Evolutionary conservation across 2,888 invertebrate species (phyloP), one percentile per base, ranked within the genome.

Genomic region (Oxyscelio sp.): DNA sequence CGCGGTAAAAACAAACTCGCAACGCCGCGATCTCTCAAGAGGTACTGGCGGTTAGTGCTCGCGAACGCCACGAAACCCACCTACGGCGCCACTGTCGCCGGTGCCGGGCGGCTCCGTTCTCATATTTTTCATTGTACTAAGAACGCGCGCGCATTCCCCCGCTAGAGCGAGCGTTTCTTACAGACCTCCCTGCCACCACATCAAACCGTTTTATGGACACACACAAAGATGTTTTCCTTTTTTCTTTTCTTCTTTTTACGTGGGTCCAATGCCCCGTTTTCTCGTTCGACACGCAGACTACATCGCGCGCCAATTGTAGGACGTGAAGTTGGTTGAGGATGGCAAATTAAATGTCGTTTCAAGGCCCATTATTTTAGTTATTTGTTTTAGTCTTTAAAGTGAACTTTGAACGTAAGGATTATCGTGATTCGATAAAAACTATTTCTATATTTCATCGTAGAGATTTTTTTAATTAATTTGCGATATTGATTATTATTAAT

Each of bases 31-130:
- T 78, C 58, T 58, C 78, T 66, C 52, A 71, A 70, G 82, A 66
- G 70, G 68, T 59, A 85, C 82, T 82, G 83, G 48, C 50, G 75
- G 9, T 9, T 83, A 79, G 85, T 83, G 70, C 59, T 11, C 27
- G 38, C 31, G 45, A 66, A 27, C 22, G 63, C 75, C 79, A 21
- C 71, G 34, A 56, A 75, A 66, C 56, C 58, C 74, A 63, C 43
- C 73, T 59, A 45, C 63, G 59, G 73, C 77, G 75, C 80, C 78
- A 77, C 68, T 11, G 48, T 73, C 74, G 68, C 75, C 70, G 56
- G 31, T 75, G 70, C 81, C 82, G 77, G 82, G 75, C 82, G 75
- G 75, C 75, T 82, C 70, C 81, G 75, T 75, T 75, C 63, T 34
- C 66, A 54, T 61, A 61, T 48, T 74, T 81, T 73, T 81, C 74